Percentiles rank a stretch among this genome's conserved stretches.
Conservation (phyloP, 2,888 invertebrate species). For the Drosophila tanythrix region DNA sequence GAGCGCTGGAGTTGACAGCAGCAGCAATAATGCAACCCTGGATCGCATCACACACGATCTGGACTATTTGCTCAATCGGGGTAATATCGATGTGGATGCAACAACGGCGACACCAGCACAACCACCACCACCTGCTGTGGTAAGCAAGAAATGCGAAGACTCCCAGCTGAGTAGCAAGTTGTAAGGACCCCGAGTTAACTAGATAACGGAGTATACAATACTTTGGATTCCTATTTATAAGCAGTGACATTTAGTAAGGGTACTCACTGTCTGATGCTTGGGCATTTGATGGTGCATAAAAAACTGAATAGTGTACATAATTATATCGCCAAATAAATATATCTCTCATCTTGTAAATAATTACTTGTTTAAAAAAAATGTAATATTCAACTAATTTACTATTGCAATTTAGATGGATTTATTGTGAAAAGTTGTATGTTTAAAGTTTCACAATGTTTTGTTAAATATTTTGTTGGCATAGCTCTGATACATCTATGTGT, state of each 20-base stretch:
- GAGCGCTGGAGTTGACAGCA: slow-evolving; percentile 40
- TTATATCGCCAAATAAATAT: background rate
- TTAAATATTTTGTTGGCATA: background rate
- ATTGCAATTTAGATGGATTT: background rate
- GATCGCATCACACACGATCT: slow-evolving; percentile 93
- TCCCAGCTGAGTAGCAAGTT: slow-evolving; percentile 43
- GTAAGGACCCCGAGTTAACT: slow-evolving; percentile 20
- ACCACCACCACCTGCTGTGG: slow-evolving; percentile 55
- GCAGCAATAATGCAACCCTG: slow-evolving; percentile 86
- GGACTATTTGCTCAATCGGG: slow-evolving; percentile 91
- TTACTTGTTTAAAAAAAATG: background rate
- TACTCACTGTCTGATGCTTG: background rate
- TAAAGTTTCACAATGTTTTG: background rate
- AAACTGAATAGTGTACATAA: slow-evolving; percentile 29
- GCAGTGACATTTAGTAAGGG: slow-evolving; percentile 14
- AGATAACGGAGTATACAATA: slow-evolving; percentile 2
- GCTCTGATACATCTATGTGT: background rate
- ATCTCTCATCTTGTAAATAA: slow-evolving; percentile 27
- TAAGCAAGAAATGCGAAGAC: slow-evolving; percentile 54
- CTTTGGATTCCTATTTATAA: slow-evolving; percentile 1
- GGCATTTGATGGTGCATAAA: background rate
- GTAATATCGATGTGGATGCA: slow-evolving; percentile 40
- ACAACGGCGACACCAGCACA: slow-evolving; percentile 63
- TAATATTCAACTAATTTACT: background rate
- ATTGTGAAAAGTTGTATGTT: slow-evolving; percentile 5